Evolutionary conservation across 2,113 vertebrate genomes (phyloP).

Genomic region (Recurvirostra avosetta): DNA sequence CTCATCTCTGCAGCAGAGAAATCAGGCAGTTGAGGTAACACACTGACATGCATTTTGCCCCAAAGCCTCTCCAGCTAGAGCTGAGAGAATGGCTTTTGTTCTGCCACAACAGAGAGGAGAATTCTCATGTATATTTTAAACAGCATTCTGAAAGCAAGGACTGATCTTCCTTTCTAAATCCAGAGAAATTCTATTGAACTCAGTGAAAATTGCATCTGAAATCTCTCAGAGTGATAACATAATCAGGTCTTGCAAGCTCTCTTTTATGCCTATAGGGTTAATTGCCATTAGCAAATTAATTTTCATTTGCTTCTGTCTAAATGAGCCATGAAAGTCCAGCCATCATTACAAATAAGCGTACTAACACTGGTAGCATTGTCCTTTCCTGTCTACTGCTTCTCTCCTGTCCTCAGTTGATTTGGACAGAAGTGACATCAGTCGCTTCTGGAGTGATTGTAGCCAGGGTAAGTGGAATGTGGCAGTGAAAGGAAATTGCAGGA

Average conservation of each 20-base stretch:
- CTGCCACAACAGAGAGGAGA: not conserved
- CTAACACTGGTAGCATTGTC: not conserved
- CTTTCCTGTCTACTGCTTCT: not conserved
- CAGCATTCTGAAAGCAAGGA: not conserved
- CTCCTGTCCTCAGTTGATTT: not conserved
- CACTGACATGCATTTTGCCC: not conserved
- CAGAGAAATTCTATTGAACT: not conserved
- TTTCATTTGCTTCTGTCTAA: not conserved
- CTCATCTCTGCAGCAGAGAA: constrained; percentile 7
- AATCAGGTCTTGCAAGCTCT: not conserved
- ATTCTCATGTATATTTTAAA: constrained; percentile 40
- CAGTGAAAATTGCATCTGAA: not conserved
- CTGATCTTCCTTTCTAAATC: constrained; percentile 2
- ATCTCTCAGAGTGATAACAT: not conserved
- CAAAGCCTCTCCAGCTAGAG: not conserved
- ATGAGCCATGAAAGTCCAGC: not conserved
- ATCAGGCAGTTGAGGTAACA: constrained; percentile 28
- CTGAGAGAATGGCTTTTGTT: constrained; percentile 24
- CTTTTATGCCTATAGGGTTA: not conserved
- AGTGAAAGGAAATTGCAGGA: not conserved
- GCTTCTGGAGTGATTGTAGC: not conserved
- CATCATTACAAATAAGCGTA: not conserved
- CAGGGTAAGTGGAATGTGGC: not conserved
- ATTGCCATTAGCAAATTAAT: not conserved
- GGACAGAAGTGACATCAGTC: not conserved